phyloP scores from a whole-genome alignment of 2,797 vertebrate genomes.

The Holocentrus rufus region DNA sequence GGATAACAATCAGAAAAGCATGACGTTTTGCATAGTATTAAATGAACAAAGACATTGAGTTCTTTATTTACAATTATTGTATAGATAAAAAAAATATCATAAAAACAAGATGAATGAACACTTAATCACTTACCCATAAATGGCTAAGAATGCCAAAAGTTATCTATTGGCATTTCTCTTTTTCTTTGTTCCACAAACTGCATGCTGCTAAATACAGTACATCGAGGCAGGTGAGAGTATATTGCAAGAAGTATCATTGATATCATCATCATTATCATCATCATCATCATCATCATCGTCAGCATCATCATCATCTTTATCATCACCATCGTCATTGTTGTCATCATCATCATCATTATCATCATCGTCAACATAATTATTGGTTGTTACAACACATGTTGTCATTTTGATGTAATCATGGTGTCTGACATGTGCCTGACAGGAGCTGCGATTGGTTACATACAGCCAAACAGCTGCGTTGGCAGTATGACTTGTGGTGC shows the following conservation, averaged over 20 bases:
- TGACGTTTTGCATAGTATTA: conserved; percentile 99
- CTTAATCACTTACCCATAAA: conserved; percentile 96
- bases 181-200: conserved; percentile 93
- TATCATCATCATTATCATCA: conserved; percentile 63
- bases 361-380: conserved; percentile 70
- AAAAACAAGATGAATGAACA: conserved; percentile 99
- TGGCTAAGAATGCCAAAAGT: conserved; percentile 93
- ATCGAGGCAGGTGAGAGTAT: conserved; percentile 93
- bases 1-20: conserved; percentile 94
- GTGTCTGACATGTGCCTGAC: conserved; percentile 79
- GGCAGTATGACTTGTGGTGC: conserved; percentile 70
- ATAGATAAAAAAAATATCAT: conserved; percentile 99
- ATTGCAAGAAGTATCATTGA: conserved; percentile 88
- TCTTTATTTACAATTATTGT: conserved; percentile 99
- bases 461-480: conserved; percentile 63
- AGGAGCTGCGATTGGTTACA: conserved; percentile 69
- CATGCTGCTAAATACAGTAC: conserved; percentile 99
- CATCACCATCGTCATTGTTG: conserved; percentile 64
- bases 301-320: conserved; percentile 57
- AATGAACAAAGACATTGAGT: conserved; percentile 99
- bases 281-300: conserved; percentile 76
- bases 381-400: conserved; percentile 70
- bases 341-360: conserved; percentile 59
- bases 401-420: conserved; percentile 81
- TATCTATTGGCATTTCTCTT: conserved; percentile 87